Percentiles rank a stretch among this genome's conserved stretches.
These are phyloP conservation scores for Hylaeus anthracinus DNA, from an alignment of 1,140 invertebrate genomes.

Conservation along the genomic window DNA sequence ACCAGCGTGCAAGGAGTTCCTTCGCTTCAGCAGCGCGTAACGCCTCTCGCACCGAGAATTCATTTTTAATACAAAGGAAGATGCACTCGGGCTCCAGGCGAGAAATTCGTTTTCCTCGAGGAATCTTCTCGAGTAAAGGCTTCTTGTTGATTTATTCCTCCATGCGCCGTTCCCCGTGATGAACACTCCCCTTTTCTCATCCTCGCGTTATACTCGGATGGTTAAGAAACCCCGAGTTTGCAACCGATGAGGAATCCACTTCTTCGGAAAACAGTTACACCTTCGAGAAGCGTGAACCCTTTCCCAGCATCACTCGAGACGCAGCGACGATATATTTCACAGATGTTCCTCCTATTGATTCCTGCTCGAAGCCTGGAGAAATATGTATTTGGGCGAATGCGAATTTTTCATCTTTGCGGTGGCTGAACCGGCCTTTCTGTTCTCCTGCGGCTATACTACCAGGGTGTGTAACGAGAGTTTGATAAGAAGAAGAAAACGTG, in stretches of 20 bases:
- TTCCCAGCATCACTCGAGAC: not conserved
- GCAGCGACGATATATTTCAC: conserved; percentile 11
- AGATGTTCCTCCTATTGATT: conserved; percentile 15
- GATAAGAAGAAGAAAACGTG: not conserved
- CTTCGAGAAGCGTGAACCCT: not conserved
- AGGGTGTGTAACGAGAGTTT: conserved; percentile 1
- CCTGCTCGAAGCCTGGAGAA: not conserved
- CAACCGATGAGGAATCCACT: not conserved
- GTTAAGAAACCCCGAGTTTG: not conserved
- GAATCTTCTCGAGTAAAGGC: not conserved
- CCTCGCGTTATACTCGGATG: not conserved
- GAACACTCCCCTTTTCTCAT: not conserved
- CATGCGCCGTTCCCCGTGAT: not conserved
- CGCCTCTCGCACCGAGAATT: not conserved
- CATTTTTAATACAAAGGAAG: not conserved
- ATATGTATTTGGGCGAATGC: not conserved
- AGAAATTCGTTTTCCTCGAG: not conserved
- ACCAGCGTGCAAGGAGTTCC: too few species aligned
- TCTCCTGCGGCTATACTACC: not conserved
- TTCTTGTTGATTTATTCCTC: conserved; percentile 7
- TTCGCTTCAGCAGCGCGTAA: not conserved
- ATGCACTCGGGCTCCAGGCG: not conserved
- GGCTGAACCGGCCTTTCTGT: not conserved
- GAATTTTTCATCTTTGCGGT: conserved; percentile 9
- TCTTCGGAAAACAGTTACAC: conserved; percentile 8